These are phyloP conservation scores for Papilio protenor DNA, from an alignment of 2,888 invertebrate genomes.

Conservation along the genomic window DNA sequence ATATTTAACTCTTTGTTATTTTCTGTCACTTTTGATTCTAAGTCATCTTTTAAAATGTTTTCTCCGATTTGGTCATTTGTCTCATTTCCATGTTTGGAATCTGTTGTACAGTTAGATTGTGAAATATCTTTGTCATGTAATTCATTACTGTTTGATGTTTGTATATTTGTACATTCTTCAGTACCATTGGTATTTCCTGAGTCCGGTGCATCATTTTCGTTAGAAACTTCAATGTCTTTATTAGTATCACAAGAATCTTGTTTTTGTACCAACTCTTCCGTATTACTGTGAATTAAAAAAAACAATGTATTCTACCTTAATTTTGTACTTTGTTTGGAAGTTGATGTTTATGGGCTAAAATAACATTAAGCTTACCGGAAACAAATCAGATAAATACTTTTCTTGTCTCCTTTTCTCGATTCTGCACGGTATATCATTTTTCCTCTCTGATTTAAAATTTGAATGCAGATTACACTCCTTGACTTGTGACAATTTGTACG, in stretches of 20 bases:
- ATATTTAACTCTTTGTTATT: not conserved
- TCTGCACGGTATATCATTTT: not conserved
- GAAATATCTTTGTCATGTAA: not conserved
- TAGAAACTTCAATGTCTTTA: not conserved
- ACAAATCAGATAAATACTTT: conserved; percentile 17
- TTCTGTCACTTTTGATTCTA: not conserved
- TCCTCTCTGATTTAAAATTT: not conserved
- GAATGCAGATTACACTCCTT: not conserved
- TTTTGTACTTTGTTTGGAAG: not conserved
- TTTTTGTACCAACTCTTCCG: not conserved
- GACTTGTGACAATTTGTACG: not conserved
- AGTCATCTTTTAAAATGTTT: not conserved
- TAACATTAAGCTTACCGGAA: conserved; percentile 8
- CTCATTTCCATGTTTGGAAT: not conserved
- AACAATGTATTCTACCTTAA: not conserved
- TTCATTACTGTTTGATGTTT: not conserved
- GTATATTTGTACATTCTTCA: not conserved
- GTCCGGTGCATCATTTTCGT: not conserved
- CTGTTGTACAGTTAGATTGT: not conserved
- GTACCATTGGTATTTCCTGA: not conserved
- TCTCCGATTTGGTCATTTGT: not conserved
- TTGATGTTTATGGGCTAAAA: not conserved
- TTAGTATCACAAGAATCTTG: not conserved
- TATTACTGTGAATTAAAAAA: not conserved
- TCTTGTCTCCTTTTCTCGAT: conserved; percentile 4